Conservation (phyloP, 2,113 vertebrate genomes). For the Stictonetta naevosa region DNA sequence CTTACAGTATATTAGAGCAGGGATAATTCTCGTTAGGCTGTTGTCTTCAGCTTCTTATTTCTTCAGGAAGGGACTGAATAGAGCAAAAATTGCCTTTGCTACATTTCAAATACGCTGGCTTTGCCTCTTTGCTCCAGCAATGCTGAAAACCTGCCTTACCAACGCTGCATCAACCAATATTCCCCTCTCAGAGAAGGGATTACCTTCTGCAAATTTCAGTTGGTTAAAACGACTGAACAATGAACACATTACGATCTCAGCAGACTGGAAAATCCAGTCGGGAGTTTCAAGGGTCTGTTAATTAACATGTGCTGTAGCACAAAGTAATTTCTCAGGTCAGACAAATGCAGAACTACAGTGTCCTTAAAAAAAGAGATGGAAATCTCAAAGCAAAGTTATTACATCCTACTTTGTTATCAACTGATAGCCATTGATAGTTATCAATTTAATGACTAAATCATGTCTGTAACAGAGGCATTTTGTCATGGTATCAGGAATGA, state of each 20-base stretch:
- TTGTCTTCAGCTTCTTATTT: background rate
- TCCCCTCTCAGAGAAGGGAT: background rate
- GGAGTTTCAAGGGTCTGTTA: background rate
- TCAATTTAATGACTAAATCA: background rate
- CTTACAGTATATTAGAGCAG: background rate
- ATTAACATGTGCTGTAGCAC: background rate
- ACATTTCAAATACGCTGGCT: background rate
- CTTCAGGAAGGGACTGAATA: background rate
- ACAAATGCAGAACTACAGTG: fast-evolving
- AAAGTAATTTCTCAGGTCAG: background rate
- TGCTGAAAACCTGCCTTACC: background rate
- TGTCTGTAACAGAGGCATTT: background rate
- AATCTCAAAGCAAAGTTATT: background rate
- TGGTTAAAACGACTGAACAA: background rate
- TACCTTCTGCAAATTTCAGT: background rate
- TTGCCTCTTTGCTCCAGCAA: background rate
- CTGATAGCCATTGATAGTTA: background rate
- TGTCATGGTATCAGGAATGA: background rate
- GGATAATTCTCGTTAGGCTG: background rate
- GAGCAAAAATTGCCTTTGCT: background rate
- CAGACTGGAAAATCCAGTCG: background rate
- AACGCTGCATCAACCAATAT: background rate
- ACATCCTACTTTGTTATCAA: background rate
- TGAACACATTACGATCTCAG: background rate
- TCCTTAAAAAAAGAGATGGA: background rate